These are phyloP conservation scores for Siniperca undulata DNA, from an alignment of 2,797 vertebrate genomes.

Conservation along the genomic window DNA sequence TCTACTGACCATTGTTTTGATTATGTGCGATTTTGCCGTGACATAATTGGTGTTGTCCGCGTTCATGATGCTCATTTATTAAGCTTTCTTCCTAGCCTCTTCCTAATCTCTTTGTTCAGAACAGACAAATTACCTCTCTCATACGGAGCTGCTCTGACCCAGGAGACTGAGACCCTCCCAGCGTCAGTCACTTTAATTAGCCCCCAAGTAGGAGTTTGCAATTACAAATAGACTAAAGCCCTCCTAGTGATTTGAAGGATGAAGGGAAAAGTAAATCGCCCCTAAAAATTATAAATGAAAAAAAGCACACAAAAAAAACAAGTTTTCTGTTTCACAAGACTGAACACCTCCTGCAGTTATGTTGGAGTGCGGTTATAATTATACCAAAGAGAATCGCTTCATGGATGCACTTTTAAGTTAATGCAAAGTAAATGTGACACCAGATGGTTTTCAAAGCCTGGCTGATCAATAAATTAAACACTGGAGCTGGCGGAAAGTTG, in stretches of 20 bases:
- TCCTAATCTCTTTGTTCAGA: slow-evolving; percentile 98
- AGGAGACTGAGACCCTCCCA: slow-evolving; percentile 95
- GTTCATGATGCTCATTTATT: slow-evolving; percentile 96
- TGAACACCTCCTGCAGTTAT: slow-evolving; percentile 79
- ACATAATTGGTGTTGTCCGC: slow-evolving; percentile 92
- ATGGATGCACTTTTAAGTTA: slow-evolving; percentile 84
- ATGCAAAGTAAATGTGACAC: slow-evolving; percentile 86
- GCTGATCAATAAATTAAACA: slow-evolving; percentile 86
- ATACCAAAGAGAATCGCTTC: slow-evolving; percentile 83
- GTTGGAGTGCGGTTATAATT: slow-evolving; percentile 76
- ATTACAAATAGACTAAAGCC: slow-evolving; percentile 95
- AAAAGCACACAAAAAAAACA: slow-evolving; percentile 42
- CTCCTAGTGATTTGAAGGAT: slow-evolving; percentile 93
- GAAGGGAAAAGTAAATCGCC: slow-evolving; percentile 84
- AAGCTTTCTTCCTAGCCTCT: slow-evolving; percentile 94
- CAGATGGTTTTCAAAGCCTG: slow-evolving; percentile 85
- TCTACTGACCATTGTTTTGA: slow-evolving; percentile 78
- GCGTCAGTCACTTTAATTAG: slow-evolving; percentile 99
- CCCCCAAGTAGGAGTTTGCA: slow-evolving; percentile 93
- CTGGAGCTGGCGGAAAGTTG: slow-evolving; percentile 68
- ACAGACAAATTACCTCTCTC: slow-evolving; percentile 99
- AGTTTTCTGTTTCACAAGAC: slow-evolving; percentile 75
- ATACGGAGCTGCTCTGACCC: slow-evolving; percentile 93
- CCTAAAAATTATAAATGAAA: slow-evolving; percentile 87
- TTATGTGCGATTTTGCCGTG: slow-evolving; percentile 81